phyloP scores from a whole-genome alignment of 2,888 invertebrate species.

The Hecatera dysodea region DNA sequence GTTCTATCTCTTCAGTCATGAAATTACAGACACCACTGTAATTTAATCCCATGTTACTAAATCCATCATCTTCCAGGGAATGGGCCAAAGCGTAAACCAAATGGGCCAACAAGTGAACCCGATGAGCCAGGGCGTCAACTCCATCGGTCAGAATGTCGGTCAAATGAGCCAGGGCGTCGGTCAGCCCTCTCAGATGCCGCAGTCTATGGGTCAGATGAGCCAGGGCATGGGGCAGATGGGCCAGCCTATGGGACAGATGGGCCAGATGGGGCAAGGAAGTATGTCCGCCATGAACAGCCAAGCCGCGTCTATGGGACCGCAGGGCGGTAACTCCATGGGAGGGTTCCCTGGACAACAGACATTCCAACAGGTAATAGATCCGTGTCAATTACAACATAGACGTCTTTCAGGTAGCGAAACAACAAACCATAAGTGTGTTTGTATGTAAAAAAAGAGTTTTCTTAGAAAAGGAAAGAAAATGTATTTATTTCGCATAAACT shows the following conservation, averaged over 20 bases:
- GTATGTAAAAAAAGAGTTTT: too few relatives aligned
- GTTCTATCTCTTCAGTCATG: too few relatives aligned
- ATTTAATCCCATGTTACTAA: too few relatives aligned
- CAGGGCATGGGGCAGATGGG: conserved; percentile 88
- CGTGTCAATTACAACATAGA: not conserved
- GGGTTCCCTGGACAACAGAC: conserved; percentile 90
- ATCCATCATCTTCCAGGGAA: conserved; percentile 76
- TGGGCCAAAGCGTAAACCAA: conserved; percentile 87
- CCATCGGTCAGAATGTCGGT: conserved; percentile 86
- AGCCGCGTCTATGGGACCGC: conserved; percentile 87
- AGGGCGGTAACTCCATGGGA: conserved; percentile 87
- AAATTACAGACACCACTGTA: too few relatives aligned
- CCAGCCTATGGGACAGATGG: conserved; percentile 90
- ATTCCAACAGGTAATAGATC: conserved; percentile 86
- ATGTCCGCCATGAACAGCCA: conserved; percentile 89
- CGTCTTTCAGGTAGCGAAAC: not conserved
- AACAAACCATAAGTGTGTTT: too few relatives aligned
- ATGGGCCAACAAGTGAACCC: conserved; percentile 89
- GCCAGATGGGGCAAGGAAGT: conserved; percentile 87
- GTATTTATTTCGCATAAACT: too few relatives aligned
- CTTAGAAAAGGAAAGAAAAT: too few relatives aligned
- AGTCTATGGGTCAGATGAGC: conserved; percentile 86
- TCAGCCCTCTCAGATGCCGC: conserved; percentile 85
- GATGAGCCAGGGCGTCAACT: conserved; percentile 86
- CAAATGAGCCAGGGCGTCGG: conserved; percentile 89